Base-by-base conservation (phyloP, 1,140 invertebrate genomes). In the Zaprionus vittiger region DNA sequence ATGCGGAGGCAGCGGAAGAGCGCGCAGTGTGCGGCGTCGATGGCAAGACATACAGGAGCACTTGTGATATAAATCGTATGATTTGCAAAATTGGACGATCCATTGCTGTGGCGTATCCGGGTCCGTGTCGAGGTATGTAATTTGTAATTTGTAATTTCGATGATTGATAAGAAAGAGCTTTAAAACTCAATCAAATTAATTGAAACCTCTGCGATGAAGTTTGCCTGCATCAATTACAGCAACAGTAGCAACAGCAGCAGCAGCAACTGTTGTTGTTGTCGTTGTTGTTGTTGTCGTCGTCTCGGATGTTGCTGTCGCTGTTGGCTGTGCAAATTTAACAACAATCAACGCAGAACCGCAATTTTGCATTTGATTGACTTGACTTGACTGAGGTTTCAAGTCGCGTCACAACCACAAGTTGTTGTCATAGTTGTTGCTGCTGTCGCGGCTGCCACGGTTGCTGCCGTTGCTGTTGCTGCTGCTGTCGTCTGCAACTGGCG, bases 31-130 rank as follows among this genome's bases (percentile, higher is more conserved):
- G 97, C 93, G 98, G 97, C 2, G 95, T 95, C 41, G 97, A 98
- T 94, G 97, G 97, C 20, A 94, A 95, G 71, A 98, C 97, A 28
- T 98, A 98, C 94, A 95, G 95, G 68, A 97, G 96, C 92, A 94
- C 96, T 70, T 98, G 98, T 94, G 96, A 98, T 92, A 94, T 98
- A 89, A 94, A 96, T 83, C 95, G 96, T 77, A 96, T 96, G 64
- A 96, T 98, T 24, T 99, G 98, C 93, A 94, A 95, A 79, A 95
- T 95, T 64, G 97, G 97, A 62, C 95, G 95, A 80, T 96, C 97
- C 68, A 96, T 98, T 92, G 97, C 96, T 41, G 94, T 97, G 37
- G 97, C 97, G 28, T 98, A 98, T 93, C 95, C 95, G 91, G 98
- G 98, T 75, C 95, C 95, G 78, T 99, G 98, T 94, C 96, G 95